Evolutionary conservation across 2,113 vertebrate genomes (phyloP), one percentile per base, ranked within the genome.

Genomic region (Mobula birostris): DNA sequence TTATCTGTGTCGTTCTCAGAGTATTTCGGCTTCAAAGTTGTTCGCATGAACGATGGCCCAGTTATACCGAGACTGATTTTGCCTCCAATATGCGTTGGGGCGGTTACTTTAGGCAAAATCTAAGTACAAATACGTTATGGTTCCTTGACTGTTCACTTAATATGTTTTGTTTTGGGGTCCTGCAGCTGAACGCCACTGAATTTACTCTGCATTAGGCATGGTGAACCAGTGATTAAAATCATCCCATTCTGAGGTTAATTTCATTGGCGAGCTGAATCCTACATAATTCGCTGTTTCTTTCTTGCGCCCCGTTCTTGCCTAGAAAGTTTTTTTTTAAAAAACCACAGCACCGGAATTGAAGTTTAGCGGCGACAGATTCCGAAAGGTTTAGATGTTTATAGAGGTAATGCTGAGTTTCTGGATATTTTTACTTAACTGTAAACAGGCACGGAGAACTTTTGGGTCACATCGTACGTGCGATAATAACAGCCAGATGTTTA

Each of bases 401-500:
- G 74, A 93, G 40, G 70, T 36, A 93, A 93, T 93, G 27, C 70
- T 36, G 91, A 21, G 9, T 76, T 56, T 76, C 91, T 93, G 91
- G 68, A 56, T 93, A 93, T 74, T 93, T 87, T 93, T 93, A 56
- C 36, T 17, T 93, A 93, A 56, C 70, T 93, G 68, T 76, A 93
- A 93, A 93, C 91, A 93, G 91, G 24, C 70, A 93, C 70, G 68
- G 91, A 74, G 70, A 93, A 93, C 68, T 93, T 90, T 93, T 93
- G 29, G 91, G 70, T 93, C 68, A 76, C 36, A 76, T 74, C 91
- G n/a, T 93, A 93, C 36, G 70, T 93, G 91, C 76, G 91, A 74
- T 93, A 93, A 93, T 93, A 93, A 93, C 68, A 74, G 36, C 70
- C 91, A 93, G 91, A 93, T 93, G 91, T 93, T 72, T 48, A 74